Percentiles rank a stretch among this genome's conserved stretches.
Conservation (phyloP, 2,888 invertebrate species). For the Margaritifera margaritifera region DNA sequence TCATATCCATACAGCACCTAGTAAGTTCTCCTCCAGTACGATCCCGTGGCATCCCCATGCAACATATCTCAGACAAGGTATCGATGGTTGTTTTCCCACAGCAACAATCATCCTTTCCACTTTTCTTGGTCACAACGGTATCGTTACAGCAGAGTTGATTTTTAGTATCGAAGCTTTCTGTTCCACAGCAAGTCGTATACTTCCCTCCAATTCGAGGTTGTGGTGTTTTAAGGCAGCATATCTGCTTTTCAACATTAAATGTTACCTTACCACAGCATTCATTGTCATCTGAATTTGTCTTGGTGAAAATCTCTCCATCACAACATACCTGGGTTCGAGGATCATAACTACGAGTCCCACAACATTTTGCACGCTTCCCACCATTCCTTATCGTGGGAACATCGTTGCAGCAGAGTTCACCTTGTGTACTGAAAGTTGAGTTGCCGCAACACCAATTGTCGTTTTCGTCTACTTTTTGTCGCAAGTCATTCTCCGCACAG, state of each 20-base stretch:
- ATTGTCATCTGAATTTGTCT: conserved; percentile 13
- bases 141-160: conserved; percentile 19
- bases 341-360: conserved; percentile 18
- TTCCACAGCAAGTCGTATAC: conserved; percentile 18
- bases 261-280: conserved; percentile 16
- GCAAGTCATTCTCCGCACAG: conserved; percentile 8
- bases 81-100: conserved; percentile 19
- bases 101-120: conserved; percentile 13
- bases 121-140: conserved; percentile 4
- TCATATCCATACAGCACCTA: conserved; percentile 19
- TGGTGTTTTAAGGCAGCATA: conserved; percentile 17
- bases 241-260: conserved; percentile 11
- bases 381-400: conserved; percentile 9
- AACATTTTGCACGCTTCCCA: conserved; percentile 15
- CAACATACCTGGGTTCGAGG: conserved; percentile 13
- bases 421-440: background rate
- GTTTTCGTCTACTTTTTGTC: conserved; percentile 1
- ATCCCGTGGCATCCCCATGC: conserved; percentile 2
- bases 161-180: conserved; percentile 14
- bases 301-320: conserved; percentile 8
- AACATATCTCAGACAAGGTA: conserved; percentile 14
- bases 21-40: conserved; percentile 2
- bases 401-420: conserved; percentile 11
- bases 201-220: conserved; percentile 18
- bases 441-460: conserved; percentile 12